Evolutionary conservation across 2,888 invertebrate genomes (phyloP).

Genomic region (Digitonthophagus gazella): DNA sequence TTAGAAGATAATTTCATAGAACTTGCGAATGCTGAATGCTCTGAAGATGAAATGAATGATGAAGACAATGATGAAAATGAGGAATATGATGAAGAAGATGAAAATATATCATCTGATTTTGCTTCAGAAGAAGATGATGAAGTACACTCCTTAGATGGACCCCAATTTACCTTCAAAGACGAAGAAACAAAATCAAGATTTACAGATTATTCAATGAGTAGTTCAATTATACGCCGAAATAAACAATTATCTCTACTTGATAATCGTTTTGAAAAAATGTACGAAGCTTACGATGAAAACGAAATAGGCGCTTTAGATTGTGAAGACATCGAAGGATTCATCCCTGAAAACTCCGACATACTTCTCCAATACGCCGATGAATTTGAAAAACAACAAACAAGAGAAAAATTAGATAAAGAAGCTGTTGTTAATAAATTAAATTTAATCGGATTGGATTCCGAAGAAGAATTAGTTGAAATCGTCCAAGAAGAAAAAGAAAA

Average conservation of each 20-base stretch:
- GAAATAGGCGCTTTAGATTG: conserved; percentile 87
- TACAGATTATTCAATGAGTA: conserved; percentile 91
- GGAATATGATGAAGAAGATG: conserved; percentile 31
- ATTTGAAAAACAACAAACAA: conserved; percentile 63
- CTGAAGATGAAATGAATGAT: conserved; percentile 51
- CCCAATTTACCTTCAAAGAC: conserved; percentile 53
- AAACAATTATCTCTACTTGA: conserved; percentile 80
- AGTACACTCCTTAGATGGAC: conserved; percentile 50
- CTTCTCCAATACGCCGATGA: conserved; percentile 73
- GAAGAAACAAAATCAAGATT: conserved; percentile 86
- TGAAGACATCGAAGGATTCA: conserved; percentile 83
- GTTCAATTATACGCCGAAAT: conserved; percentile 84
- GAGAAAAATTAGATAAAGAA: conserved; percentile 58
- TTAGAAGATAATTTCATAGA: conserved; percentile 92
- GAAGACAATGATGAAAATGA: conserved; percentile 44
- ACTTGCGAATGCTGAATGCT: conserved; percentile 67
- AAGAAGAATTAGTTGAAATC: conserved; percentile 60
- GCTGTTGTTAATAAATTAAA: conserved; percentile 32
- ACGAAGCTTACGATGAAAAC: conserved; percentile 81
- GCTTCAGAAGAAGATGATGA: conserved; percentile 52
- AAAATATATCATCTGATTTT: conserved; percentile 34
- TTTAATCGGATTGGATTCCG: conserved; percentile 50
- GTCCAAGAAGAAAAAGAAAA: conserved; percentile 65
- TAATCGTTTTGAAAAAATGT: conserved; percentile 86
- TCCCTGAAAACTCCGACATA: conserved; percentile 67